Evolutionary conservation across 1,140 invertebrate genomes (phyloP).

Genomic region (Anastrepha ludens): DNA sequence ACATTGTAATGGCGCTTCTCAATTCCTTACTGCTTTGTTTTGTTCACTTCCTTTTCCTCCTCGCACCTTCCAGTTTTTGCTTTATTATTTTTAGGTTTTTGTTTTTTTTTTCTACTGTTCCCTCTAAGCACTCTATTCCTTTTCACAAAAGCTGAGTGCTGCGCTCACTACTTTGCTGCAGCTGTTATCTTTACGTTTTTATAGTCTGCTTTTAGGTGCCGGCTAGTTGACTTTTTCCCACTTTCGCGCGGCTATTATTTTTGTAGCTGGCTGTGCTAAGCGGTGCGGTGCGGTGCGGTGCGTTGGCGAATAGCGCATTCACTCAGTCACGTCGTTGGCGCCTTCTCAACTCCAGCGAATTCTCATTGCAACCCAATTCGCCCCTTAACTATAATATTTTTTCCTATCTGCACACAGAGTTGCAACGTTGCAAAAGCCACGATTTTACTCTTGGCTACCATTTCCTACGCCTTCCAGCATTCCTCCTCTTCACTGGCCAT

Average conservation of each 20-base stretch:
- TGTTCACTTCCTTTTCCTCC: background rate
- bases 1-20: background rate
- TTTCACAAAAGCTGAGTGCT: background rate
- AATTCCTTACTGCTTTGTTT: constrained; percentile 7
- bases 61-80: background rate
- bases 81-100: background rate
- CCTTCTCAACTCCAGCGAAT: background rate
- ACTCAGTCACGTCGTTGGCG: constrained; percentile 15
- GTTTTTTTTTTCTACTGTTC: background rate
- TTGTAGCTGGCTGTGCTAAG: background rate
- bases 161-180: background rate
- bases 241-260: background rate
- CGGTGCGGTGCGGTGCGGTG: background rate
- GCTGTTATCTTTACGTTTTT: constrained; percentile 38
- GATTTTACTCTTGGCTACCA: background rate
- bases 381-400: background rate
- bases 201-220: constrained; percentile 30
- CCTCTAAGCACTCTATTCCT: constrained; percentile 14
- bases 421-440: constrained; percentile 8
- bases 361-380: background rate
- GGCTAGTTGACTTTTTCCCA: constrained; percentile 15
- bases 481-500: too few species aligned
- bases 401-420: constrained; percentile 15
- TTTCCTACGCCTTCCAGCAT: background rate
- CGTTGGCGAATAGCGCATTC: background rate